These are phyloP conservation scores for Pelvicachromis taeniatus DNA, from an alignment of 2,113 vertebrate species.

Conservation along the genomic window DNA sequence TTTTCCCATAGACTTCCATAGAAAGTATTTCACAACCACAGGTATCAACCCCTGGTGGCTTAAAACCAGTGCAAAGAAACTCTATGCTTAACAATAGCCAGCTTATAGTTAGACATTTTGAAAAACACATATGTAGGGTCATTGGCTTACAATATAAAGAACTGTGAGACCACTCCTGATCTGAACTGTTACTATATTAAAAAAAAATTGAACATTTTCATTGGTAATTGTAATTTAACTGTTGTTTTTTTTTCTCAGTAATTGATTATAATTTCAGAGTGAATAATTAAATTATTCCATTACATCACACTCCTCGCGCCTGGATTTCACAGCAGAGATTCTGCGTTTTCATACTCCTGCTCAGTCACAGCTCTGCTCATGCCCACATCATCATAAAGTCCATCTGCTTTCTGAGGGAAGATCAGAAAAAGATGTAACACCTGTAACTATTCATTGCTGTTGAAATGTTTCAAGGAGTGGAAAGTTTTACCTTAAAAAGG, in stretches of 20 bases:
- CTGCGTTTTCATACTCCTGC: neutral
- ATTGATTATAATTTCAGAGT: neutral
- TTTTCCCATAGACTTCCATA: neutral
- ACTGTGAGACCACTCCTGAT: neutral
- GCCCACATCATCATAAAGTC: neutral
- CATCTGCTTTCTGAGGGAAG: neutral
- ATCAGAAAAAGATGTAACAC: neutral
- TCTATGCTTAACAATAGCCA: neutral
- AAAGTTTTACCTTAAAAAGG: neutral
- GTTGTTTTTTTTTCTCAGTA: neutral
- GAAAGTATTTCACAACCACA: neutral
- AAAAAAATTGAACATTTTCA: neutral
- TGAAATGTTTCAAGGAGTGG: neutral
- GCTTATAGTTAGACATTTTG: neutral
- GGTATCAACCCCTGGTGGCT: neutral
- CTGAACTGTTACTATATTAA: neutral
- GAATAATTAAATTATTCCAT: neutral
- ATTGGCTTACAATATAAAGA: neutral
- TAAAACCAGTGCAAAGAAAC: neutral
- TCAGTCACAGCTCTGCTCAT: neutral
- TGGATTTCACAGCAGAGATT: neutral
- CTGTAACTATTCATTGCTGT: neutral
- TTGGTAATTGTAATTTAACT: neutral
- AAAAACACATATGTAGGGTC: neutral
- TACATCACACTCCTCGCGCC: neutral